Percentiles rank a stretch among this genome's conserved stretches.
Conservation (phyloP, 2,888 invertebrate species). For the Tiliacea aurago region DNA sequence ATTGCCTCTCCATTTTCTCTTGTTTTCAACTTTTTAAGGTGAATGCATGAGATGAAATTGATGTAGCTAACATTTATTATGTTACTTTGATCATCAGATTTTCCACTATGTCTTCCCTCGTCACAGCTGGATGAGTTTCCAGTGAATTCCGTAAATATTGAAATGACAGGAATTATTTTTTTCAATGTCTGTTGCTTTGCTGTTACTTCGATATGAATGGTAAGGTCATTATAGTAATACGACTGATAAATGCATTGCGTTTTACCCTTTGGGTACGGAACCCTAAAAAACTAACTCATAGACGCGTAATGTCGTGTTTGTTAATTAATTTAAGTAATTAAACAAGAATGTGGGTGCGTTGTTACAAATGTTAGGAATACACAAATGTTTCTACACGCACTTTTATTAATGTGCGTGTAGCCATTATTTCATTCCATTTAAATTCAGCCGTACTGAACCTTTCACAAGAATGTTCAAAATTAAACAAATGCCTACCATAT, state of each 20-base stretch:
- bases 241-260: slow-evolving; percentile 39
- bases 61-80: neutral
- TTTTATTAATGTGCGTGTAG: slow-evolving; percentile 28
- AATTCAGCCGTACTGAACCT: slow-evolving; percentile 11
- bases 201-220: neutral
- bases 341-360: slow-evolving; percentile 44
- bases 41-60: slow-evolving; percentile 4
- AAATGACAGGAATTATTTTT: neutral
- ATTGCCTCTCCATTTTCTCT: slow-evolving; percentile 59
- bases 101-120: neutral
- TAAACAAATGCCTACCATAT: slow-evolving; percentile 10
- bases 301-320: slow-evolving; percentile 7
- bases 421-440: slow-evolving; percentile 27
- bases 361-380: slow-evolving; percentile 34
- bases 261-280: no score
- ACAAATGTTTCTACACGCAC: slow-evolving; percentile 45
- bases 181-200: neutral
- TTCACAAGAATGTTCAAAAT: slow-evolving; percentile 11
- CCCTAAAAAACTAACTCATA: neutral
- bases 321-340: slow-evolving; percentile 41
- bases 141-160: neutral
- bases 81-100: neutral
- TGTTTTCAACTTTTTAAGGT: slow-evolving; percentile 38
- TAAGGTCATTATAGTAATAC: slow-evolving; percentile 31
- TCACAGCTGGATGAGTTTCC: neutral